Percentiles rank a stretch among this genome's conserved stretches.
phyloP scores from a whole-genome alignment of 2,888 invertebrate species.

The Drosophila formosana region DNA sequence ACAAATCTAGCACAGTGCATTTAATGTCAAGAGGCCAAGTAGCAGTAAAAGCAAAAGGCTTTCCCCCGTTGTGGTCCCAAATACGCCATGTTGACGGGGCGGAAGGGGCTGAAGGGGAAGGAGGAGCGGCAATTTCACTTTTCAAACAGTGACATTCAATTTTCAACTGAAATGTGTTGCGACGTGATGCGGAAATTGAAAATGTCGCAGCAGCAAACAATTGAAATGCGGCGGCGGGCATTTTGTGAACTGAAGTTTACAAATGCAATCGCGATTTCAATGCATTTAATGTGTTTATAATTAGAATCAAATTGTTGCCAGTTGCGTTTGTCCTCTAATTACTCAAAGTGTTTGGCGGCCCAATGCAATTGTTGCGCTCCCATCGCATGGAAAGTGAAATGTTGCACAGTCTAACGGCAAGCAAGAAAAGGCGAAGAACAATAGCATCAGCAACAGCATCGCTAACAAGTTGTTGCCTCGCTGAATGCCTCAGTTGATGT shows the following conservation, averaged over 20 bases:
- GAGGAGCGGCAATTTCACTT: conserved; percentile 53
- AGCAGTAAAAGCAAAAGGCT: not conserved
- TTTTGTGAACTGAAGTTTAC: conserved; percentile 27
- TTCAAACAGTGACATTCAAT: conserved; percentile 76
- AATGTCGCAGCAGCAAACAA: conserved; percentile 51
- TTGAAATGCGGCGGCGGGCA: conserved; percentile 36
- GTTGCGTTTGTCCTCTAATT: conserved; percentile 62
- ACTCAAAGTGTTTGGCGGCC: conserved; percentile 46
- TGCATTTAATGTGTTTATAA: conserved; percentile 45
- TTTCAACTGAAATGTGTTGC: conserved; percentile 64
- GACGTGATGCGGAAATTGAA: conserved; percentile 74
- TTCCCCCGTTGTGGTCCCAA: not conserved
- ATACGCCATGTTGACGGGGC: not conserved
- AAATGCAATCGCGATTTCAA: conserved; percentile 16
- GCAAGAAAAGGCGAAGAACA: conserved; percentile 16
- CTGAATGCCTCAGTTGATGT: not conserved
- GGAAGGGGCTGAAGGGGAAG: not conserved
- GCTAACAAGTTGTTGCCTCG: conserved; percentile 67
- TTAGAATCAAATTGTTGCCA: conserved; percentile 53
- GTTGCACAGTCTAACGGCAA: conserved; percentile 51
- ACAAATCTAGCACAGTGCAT: conserved; percentile 65
- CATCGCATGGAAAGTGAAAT: conserved; percentile 64
- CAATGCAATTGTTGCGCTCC: conserved; percentile 39
- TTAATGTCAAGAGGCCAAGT: conserved; percentile 41
- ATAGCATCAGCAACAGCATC: conserved; percentile 27